phyloP scores from a whole-genome alignment of 2,113 vertebrate species.

The Bettongia penicillata region DNA sequence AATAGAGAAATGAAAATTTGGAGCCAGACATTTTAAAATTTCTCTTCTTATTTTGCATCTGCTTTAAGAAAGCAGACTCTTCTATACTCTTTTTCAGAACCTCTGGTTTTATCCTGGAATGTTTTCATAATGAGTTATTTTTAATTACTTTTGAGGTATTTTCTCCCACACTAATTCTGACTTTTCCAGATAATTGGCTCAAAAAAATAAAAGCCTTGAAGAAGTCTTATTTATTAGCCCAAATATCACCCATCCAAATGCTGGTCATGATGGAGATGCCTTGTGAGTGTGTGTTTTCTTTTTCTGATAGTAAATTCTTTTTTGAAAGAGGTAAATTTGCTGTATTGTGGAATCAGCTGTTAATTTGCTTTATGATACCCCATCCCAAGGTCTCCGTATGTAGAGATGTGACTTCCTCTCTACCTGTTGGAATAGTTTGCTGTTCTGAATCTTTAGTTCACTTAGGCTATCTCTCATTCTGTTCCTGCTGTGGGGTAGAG shows the following conservation, averaged over 20 bases:
- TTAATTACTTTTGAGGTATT: background rate
- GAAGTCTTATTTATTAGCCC: background rate
- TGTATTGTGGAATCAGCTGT: background rate
- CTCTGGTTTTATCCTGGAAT: background rate
- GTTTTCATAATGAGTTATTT: background rate
- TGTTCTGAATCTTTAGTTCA: background rate
- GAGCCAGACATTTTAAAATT: background rate
- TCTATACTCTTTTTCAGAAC: background rate
- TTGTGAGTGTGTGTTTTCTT: background rate
- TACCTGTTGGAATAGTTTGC: rapidly evolving
- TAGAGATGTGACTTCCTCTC: background rate
- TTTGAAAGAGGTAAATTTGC: background rate
- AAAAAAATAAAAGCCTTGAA: background rate
- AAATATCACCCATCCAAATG: background rate
- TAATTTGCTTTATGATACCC: background rate
- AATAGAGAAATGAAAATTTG: background rate
- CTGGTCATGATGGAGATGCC: background rate
- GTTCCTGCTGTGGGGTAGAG: background rate
- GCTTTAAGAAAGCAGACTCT: background rate
- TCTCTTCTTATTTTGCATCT: rapidly evolving
- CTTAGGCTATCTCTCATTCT: rapidly evolving
- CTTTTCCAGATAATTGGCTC: background rate
- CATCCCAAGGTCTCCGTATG: background rate
- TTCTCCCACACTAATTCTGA: background rate
- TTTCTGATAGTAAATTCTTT: background rate